Conservation (phyloP, 2,113 vertebrate species). For the Sorex araneus region DNA sequence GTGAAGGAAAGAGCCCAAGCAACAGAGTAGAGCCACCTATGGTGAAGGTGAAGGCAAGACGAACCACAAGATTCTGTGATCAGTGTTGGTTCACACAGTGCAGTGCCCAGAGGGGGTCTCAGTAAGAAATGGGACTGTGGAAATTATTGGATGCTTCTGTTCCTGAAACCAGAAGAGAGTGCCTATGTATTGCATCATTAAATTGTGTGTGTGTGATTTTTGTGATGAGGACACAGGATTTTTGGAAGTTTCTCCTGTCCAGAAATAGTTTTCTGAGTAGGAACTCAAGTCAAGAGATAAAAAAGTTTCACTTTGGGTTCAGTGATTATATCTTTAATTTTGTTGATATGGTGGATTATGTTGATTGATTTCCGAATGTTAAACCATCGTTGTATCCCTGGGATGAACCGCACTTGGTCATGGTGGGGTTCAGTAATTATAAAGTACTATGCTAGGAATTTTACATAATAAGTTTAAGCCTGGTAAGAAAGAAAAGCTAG, state of each 20-base stretch:
- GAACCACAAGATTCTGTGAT: background rate
- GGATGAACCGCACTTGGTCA: too few species aligned
- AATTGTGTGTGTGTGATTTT: background rate
- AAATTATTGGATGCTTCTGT: background rate
- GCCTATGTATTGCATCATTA: background rate
- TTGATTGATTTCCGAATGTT: too few species aligned
- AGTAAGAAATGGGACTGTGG: background rate
- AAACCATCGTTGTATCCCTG: too few species aligned
- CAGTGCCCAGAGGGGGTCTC: too few species aligned
- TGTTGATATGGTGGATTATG: too few species aligned
- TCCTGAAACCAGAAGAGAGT: background rate
- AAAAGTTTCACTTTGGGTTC: background rate
- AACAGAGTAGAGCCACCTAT: fast-evolving
- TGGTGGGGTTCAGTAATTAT: background rate
- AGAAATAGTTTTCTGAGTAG: background rate
- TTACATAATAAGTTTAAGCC: background rate
- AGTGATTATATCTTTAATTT: background rate
- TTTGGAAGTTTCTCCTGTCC: background rate
- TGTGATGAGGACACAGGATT: background rate
- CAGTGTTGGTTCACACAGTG: background rate
- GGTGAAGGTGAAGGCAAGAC: background rate
- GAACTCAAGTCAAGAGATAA: background rate
- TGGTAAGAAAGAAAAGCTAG: background rate
- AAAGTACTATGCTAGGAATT: background rate
- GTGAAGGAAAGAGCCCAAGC: background rate